Conservation (phyloP, 2,888 invertebrate species). For the Xestobium rufovillosum region DNA sequence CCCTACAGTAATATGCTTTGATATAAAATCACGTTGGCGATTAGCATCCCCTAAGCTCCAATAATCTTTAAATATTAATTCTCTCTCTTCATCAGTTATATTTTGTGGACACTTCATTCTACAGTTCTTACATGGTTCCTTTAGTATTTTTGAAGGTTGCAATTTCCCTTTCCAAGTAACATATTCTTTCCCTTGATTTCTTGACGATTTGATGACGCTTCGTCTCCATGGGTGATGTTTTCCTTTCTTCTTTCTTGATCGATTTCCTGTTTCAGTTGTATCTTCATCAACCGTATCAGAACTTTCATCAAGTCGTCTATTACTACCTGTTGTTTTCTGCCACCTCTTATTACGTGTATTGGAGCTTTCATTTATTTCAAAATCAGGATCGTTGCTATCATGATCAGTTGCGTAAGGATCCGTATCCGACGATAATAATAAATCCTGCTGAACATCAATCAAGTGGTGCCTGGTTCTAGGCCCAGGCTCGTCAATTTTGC, state of each 20-base stretch:
- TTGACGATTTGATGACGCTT: not conserved
- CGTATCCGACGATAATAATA: too few species aligned
- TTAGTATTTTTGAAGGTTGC: not conserved
- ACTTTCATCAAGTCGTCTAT: too few species aligned
- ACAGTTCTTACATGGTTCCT: not conserved
- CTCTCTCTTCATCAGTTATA: not conserved
- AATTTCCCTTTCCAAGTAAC: not conserved
- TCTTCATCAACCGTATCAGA: too few species aligned
- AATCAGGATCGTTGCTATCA: too few species aligned
- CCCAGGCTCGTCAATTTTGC: too few species aligned
- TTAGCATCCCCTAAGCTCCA: conserved; percentile 1
- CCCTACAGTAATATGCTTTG: not conserved
- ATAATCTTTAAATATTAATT: not conserved
- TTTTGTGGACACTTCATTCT: not conserved
- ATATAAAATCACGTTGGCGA: not conserved
- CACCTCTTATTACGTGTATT: too few species aligned
- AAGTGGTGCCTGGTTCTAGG: too few species aligned
- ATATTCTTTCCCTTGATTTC: not conserved
- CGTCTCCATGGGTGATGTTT: not conserved
- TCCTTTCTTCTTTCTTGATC: conserved; percentile 1
- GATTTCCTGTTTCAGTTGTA: too few species aligned
- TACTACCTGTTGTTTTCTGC: too few species aligned
- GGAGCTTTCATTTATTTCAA: too few species aligned
- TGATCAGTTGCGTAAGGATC: too few species aligned
- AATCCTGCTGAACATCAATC: too few species aligned